Conservation (phyloP, 2,113 vertebrate genomes). For the Trogon melanurus region DNA sequence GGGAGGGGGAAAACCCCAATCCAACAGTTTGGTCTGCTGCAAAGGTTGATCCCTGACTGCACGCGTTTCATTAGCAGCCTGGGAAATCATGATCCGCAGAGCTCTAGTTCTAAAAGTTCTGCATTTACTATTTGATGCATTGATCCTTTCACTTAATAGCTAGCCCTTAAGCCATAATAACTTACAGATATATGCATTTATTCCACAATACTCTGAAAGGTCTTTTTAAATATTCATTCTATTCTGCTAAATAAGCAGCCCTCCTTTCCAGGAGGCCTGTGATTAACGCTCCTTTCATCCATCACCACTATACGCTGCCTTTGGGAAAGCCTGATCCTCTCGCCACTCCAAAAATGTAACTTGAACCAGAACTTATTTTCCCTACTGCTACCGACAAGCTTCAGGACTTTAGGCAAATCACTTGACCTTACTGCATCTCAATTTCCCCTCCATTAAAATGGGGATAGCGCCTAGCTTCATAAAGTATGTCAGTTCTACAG, state of each 20-base stretch:
- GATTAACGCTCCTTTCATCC: slow-evolving; percentile 58
- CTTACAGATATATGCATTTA: slow-evolving; percentile 69
- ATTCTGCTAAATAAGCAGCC: slow-evolving; percentile 66
- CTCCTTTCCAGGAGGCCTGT: slow-evolving; percentile 55
- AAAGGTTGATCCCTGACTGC: background rate
- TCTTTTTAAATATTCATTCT: slow-evolving; percentile 69
- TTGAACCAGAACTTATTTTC: slow-evolving; percentile 45
- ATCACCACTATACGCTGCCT: slow-evolving; percentile 10
- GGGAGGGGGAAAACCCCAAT: background rate
- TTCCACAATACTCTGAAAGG: slow-evolving; percentile 61
- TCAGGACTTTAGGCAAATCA: slow-evolving; percentile 45
- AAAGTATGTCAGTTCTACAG: slow-evolving; percentile 25
- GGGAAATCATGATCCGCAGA: background rate
- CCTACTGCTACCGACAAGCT: background rate
- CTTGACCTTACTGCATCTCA: slow-evolving; percentile 37
- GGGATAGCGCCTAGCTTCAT: background rate
- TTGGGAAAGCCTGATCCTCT: slow-evolving; percentile 50
- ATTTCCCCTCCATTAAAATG: slow-evolving; percentile 34
- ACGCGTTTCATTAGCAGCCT: background rate
- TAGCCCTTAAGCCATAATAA: slow-evolving; percentile 65
- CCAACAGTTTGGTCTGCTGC: background rate
- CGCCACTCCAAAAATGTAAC: background rate
- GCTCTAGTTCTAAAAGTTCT: slow-evolving; percentile 23
- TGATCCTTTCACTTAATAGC: slow-evolving; percentile 61
- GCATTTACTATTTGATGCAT: slow-evolving; percentile 60